Conservation (phyloP, 1,140 invertebrate species). For the Platyscapa corneri region DNA sequence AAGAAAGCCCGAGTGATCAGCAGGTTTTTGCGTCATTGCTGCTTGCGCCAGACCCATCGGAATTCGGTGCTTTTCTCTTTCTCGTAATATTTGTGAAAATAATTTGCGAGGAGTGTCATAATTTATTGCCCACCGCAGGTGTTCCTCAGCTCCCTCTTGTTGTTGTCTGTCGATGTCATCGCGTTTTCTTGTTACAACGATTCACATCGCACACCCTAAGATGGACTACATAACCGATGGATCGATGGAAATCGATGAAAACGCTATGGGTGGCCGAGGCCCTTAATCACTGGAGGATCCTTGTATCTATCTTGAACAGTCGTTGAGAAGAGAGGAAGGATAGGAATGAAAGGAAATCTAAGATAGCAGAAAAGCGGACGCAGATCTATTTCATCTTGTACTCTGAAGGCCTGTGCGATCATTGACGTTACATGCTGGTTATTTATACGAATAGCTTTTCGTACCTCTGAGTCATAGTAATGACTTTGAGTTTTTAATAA, state of each 20-base stretch:
- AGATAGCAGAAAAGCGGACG: not conserved
- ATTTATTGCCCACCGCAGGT: not conserved
- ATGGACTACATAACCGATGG: not conserved
- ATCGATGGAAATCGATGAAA: not conserved
- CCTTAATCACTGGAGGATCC: conserved; percentile 5
- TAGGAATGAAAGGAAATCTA: not conserved
- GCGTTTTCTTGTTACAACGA: conserved; percentile 3
- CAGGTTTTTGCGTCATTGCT: too few species aligned
- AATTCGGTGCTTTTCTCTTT: not conserved
- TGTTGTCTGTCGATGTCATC: not conserved
- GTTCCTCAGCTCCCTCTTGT: not conserved
- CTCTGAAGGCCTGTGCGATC: not conserved
- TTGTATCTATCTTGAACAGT: not conserved
- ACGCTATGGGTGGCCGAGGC: conserved; percentile 18
- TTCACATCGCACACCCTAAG: not conserved
- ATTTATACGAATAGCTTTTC: conserved; percentile 18
- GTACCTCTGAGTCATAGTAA: not conserved
- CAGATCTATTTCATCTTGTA: conserved; percentile 20
- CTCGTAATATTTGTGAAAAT: not conserved
- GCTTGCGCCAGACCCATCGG: too few species aligned
- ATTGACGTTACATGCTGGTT: not conserved
- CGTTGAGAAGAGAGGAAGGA: not conserved
- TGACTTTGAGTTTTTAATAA: conserved; percentile 42
- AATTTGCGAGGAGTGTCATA: not conserved
- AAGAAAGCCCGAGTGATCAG: too few species aligned